These are phyloP conservation scores for Ctenopoma kingsleyae DNA, from an alignment of 2,797 vertebrate species.

Conservation along the genomic window DNA sequence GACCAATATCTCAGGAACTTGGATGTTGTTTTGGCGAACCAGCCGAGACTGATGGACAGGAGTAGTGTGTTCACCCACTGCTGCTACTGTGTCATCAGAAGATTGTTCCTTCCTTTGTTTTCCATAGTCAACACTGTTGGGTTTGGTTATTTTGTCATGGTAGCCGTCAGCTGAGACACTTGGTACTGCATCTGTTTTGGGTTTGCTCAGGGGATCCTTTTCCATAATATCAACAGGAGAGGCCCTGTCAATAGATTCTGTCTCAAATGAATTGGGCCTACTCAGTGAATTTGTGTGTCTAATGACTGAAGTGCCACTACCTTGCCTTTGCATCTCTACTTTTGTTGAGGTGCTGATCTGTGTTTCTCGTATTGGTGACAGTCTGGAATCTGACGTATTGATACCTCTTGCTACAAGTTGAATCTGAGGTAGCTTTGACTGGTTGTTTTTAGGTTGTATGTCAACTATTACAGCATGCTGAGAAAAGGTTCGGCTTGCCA, in stretches of 20 bases:
- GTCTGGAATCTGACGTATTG: slow-evolving; percentile 84
- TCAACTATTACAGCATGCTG: slow-evolving; percentile 79
- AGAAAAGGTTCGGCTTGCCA: slow-evolving; percentile 72
- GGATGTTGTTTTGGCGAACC: slow-evolving; percentile 96
- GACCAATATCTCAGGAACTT: slow-evolving; percentile 97
- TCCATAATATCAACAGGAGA: slow-evolving; percentile 88
- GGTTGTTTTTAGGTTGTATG: slow-evolving; percentile 80
- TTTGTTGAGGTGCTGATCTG: slow-evolving; percentile 79
- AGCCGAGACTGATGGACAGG: slow-evolving; percentile 89
- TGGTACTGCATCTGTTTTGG: slow-evolving; percentile 75
- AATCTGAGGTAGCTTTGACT: slow-evolving; percentile 87
- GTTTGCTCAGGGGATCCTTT: slow-evolving; percentile 82
- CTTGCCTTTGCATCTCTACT: slow-evolving; percentile 92
- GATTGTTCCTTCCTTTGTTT: slow-evolving; percentile 76
- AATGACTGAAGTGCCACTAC: slow-evolving; percentile 96
- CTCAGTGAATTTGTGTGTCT: slow-evolving; percentile 98
- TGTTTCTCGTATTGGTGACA: slow-evolving; percentile 86
- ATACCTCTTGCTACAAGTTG: slow-evolving; percentile 86
- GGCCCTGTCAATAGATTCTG: slow-evolving; percentile 88
- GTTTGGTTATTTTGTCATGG: slow-evolving; percentile 78
- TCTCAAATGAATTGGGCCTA: slow-evolving; percentile 93
- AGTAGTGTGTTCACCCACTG: slow-evolving; percentile 73
- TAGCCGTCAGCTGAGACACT: slow-evolving; percentile 65
- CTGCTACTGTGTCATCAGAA: slow-evolving; percentile 66
- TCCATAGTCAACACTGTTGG: slow-evolving; percentile 73